phyloP scores from a whole-genome alignment of 2,888 invertebrate species.

The Parnassius mnemosyne region DNA sequence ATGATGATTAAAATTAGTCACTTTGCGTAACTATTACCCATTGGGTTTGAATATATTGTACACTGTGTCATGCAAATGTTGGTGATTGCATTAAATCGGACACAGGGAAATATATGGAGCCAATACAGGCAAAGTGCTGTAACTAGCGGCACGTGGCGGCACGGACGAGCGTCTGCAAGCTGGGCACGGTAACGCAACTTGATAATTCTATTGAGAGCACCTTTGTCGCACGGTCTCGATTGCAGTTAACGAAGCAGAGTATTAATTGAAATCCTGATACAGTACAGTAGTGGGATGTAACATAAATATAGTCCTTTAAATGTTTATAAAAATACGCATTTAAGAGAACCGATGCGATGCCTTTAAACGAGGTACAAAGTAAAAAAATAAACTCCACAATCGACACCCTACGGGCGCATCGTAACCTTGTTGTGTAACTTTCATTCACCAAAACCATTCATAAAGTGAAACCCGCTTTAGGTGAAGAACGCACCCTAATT shows the following conservation, averaged over 20 bases:
- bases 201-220: slow-evolving; percentile 60
- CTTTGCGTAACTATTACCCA: background rate
- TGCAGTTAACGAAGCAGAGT: slow-evolving; percentile 21
- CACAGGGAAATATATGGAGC: slow-evolving; percentile 56
- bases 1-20: no score
- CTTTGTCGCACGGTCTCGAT: slow-evolving; percentile 46
- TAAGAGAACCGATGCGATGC: background rate
- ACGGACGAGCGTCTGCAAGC: slow-evolving; percentile 35
- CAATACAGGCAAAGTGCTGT: slow-evolving; percentile 63
- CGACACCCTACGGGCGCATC: no score
- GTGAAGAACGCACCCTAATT: no score
- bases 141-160: slow-evolving; percentile 58
- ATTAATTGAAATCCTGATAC: slow-evolving; percentile 21
- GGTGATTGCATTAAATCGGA: slow-evolving; percentile 74
- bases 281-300: slow-evolving; percentile 10
- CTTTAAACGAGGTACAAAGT: no score
- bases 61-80: slow-evolving; percentile 77
- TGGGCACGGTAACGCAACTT: slow-evolving; percentile 43
- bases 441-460: no score
- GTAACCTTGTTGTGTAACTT: no score
- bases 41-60: slow-evolving; percentile 7
- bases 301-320: background rate
- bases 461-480: no score
- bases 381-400: no score
- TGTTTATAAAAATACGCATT: background rate